Base-by-base conservation (phyloP, 2,797 vertebrate species). In the Kryptopterus vitreolus region DNA sequence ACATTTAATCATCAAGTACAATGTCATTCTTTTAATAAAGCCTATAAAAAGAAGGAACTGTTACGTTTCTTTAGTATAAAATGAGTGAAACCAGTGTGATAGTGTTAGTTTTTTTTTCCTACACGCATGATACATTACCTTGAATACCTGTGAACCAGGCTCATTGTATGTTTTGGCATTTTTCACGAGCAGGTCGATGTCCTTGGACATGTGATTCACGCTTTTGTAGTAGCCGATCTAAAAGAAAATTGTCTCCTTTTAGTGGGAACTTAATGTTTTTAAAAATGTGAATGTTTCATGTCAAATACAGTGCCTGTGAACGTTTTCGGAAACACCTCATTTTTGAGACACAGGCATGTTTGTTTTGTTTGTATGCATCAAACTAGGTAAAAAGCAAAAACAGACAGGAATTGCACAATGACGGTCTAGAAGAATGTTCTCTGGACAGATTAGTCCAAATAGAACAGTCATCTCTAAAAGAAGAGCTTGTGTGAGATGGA, bases 111-210 rank as follows among this genome's bases (percentile, higher is more conserved):
- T 35, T 57, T 38, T 57, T 57, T 35, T 73, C 7, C 52, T 73
- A 18, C 55, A 46, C 11, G 35, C 16, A 20, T 52, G 3, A 31
- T 65, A 35, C 22, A 7, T 88, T 86, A 98, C 98, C 96, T 99
- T 99, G 86, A 99, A 99, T 38, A 99, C 97, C 90, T 98, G 98
- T 26, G 98, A 99, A 78, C 98, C 97, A 70, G 98, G 97, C 75
- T 99, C 98, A 80, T 99, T 99, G 80, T 99, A 99, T 0, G 96
- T 97, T 94, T 98, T 99, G 86, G 97, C 98, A 89, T 99, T 99
- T 93, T 97, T 98, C 86, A 95, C 96, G 82, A 99, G 91, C 66
- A 98, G 90, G 88, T 99, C 98, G 81, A 99, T 94, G 87, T 99
- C 97, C 93, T 98, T 98, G 79, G 95, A 94, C 96, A 99, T 98